These are phyloP conservation scores for Electrona antarctica DNA, from an alignment of 2,113 vertebrate species.

Conservation along the genomic window DNA sequence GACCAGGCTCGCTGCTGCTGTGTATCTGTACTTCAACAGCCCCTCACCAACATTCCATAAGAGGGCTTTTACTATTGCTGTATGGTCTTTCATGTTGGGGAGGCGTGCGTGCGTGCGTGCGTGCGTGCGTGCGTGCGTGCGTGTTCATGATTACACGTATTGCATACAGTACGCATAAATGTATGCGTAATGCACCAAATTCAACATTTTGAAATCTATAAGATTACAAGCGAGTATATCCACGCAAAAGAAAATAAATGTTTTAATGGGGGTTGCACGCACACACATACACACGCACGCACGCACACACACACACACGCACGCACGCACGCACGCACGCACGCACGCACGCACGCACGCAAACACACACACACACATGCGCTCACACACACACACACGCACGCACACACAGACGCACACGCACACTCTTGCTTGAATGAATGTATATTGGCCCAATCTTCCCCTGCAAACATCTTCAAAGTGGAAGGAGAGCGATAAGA, in stretches of 20 bases:
- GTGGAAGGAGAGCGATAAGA: constrained; percentile 47
- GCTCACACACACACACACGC: constrained; percentile 10
- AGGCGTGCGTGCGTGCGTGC: constrained; percentile 24
- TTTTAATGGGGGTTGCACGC: constrained; percentile 41
- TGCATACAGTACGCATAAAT: constrained; percentile 9
- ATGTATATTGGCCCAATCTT: constrained; percentile 39
- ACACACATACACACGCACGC: neutral
- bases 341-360: no score
- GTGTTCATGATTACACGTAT: no score
- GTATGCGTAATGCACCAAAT: neutral
- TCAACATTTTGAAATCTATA: constrained; percentile 13
- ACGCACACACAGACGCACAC: constrained; percentile 29
- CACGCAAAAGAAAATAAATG: constrained; percentile 55
- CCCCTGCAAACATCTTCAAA: constrained; percentile 54
- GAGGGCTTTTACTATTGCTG: constrained; percentile 69
- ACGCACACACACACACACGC: no score
- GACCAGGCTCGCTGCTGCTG: constrained; percentile 58
- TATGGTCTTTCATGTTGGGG: constrained; percentile 66
- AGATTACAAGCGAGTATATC: constrained; percentile 44
- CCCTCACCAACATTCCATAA: constrained; percentile 71
- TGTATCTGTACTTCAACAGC: constrained; percentile 65
- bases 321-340: no score
- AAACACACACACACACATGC: no score
- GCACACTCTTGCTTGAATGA: constrained; percentile 32
- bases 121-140: constrained; percentile 10